These are phyloP conservation scores for Scomber colias DNA, from an alignment of 2,113 vertebrate species.

Conservation along the genomic window DNA sequence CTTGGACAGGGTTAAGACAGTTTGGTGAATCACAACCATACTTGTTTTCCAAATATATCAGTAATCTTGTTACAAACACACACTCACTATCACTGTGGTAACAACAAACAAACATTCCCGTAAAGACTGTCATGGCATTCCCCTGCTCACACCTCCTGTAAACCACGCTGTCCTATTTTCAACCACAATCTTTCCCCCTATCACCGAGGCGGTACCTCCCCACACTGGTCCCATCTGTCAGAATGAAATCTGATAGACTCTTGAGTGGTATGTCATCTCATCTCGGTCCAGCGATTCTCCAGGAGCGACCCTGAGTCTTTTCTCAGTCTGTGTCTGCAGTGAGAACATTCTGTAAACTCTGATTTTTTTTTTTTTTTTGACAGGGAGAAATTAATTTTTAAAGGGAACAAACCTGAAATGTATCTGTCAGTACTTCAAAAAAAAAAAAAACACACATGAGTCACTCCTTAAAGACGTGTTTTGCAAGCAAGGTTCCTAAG, in stretches of 20 bases:
- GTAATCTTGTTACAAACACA: slow-evolving; percentile 32
- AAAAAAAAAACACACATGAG: slow-evolving; percentile 17
- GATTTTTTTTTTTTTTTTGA: neutral
- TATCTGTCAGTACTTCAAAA: slow-evolving; percentile 25
- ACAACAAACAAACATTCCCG: slow-evolving; percentile 46
- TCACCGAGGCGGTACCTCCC: slow-evolving; percentile 40
- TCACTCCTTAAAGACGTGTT: slow-evolving; percentile 37
- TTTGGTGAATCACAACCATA: neutral
- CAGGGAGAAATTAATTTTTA: slow-evolving; percentile 13
- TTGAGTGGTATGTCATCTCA: slow-evolving; percentile 49
- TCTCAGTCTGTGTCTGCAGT: slow-evolving; percentile 21
- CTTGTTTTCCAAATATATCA: slow-evolving; percentile 49
- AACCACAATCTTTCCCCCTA: slow-evolving; percentile 51
- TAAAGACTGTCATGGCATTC: slow-evolving; percentile 1
- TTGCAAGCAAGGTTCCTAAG: slow-evolving; percentile 12
- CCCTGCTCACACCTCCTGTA: slow-evolving; percentile 45
- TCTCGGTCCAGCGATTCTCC: slow-evolving; percentile 25
- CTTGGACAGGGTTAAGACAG: neutral
- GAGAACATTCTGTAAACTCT: neutral
- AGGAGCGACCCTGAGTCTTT: neutral
- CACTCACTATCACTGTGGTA: slow-evolving; percentile 23
- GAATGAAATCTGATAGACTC: slow-evolving; percentile 66
- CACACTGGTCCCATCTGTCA: slow-evolving; percentile 56
- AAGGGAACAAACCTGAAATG: slow-evolving; percentile 15
- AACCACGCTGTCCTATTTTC: slow-evolving; percentile 64